A percentile compares a stretch with the other conserved stretches of the same genome.
These are phyloP conservation scores for Acridotheres tristis DNA, from an alignment of 2,797 vertebrate genomes.

Conservation along the genomic window DNA sequence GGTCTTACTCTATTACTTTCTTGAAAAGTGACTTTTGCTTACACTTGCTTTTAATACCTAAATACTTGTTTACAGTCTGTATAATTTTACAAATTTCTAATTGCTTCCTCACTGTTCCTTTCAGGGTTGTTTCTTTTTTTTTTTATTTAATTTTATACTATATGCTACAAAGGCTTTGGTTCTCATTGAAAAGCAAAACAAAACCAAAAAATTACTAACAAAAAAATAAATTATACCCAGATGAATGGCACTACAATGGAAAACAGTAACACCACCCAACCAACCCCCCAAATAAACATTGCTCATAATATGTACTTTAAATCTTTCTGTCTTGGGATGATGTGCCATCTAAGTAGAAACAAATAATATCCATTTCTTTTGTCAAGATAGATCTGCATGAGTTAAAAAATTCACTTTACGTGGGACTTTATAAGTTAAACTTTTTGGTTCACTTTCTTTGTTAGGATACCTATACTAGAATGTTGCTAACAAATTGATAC, in stretches of 20 bases:
- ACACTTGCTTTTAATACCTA: not conserved
- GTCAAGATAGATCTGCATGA: not conserved
- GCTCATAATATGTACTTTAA: not conserved
- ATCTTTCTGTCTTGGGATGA: not conserved
- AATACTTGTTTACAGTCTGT: not conserved
- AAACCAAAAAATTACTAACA: not conserved
- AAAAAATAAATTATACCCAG: not conserved
- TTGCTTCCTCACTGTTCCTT: not conserved
- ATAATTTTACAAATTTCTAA: not conserved
- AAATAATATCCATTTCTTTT: not conserved
- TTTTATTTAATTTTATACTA: not conserved
- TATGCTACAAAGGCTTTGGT: not conserved
- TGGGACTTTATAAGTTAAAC: not conserved
- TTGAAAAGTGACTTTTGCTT: not conserved
- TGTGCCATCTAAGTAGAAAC: not conserved
- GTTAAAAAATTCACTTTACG: not conserved
- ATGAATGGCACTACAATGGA: not conserved
- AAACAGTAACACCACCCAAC: not conserved
- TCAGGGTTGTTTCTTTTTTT: not conserved
- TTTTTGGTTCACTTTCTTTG: not conserved
- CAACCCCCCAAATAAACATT: not conserved
- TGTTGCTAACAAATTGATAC: not conserved
- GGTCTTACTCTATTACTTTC: not conserved
- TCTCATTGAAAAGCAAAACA: not conserved
- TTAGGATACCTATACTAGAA: not conserved